These are phyloP conservation scores for Tympanoctomys barrerae DNA, from an alignment of 2,797 vertebrate species.

Conservation along the genomic window DNA sequence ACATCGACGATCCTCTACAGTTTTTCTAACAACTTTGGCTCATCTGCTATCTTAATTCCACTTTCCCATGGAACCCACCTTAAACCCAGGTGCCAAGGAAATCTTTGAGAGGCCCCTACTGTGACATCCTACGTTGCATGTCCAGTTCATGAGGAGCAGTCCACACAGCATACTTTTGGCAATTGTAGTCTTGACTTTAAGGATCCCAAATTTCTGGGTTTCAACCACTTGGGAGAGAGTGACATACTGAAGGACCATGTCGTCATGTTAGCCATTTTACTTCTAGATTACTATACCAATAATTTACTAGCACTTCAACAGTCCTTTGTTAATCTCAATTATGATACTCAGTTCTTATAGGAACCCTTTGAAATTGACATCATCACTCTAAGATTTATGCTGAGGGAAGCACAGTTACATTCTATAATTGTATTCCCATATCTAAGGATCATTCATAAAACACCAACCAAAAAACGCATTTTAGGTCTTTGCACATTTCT, in stretches of 20 bases:
- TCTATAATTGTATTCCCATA: neutral
- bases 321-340: neutral
- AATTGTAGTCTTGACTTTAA: neutral
- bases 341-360: neutral
- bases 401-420: neutral
- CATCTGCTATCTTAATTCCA: too few species aligned
- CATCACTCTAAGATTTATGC: neutral
- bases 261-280: neutral
- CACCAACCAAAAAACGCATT: neutral
- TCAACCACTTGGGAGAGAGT: neutral
- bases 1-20: neutral
- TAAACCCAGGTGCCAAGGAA: too few species aligned
- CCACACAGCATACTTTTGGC: neutral
- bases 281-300: neutral
- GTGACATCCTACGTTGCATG: neutral
- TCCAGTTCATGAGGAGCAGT: neutral
- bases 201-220: neutral
- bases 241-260: accelerated
- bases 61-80: neutral
- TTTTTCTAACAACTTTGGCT: too few species aligned
- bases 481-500: neutral
- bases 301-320: accelerated
- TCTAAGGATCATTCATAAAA: neutral
- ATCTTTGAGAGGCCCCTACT: neutral
- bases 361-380: neutral